These are phyloP conservation scores for Helarctos malayanus DNA, from an alignment of 2,797 vertebrate species.

Conservation along the genomic window DNA sequence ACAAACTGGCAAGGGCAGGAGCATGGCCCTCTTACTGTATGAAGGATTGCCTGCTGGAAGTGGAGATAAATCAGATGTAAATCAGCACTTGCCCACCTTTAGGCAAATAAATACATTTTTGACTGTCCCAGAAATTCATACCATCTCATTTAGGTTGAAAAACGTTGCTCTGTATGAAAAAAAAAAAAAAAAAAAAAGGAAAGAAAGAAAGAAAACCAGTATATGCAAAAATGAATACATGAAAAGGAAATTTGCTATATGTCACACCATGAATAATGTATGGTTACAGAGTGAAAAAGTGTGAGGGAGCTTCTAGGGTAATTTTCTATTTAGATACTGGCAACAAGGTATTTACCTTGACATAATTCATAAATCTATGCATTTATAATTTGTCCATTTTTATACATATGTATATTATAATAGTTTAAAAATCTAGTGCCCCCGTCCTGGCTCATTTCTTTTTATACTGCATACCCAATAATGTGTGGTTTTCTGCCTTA, in stretches of 20 bases:
- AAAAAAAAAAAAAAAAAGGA: too few species aligned
- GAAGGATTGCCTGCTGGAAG: background rate
- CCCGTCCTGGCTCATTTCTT: background rate
- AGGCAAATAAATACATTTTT: background rate
- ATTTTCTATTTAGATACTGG: background rate
- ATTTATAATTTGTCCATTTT: background rate
- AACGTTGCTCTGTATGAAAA: background rate
- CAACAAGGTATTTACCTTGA: background rate
- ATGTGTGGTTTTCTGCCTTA: background rate
- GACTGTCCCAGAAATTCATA: background rate
- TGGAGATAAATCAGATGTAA: background rate
- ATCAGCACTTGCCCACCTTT: background rate
- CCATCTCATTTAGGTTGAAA: background rate
- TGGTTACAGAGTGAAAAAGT: background rate
- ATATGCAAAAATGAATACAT: background rate
- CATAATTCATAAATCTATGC: background rate
- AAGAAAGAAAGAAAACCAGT: background rate
- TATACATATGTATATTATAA: background rate
- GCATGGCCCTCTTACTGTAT: background rate
- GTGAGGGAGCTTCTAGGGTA: background rate
- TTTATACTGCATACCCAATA: background rate
- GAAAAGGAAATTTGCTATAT: background rate
- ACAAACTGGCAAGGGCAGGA: background rate
- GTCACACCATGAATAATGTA: background rate
- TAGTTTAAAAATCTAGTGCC: background rate